Evolutionary conservation across 2,888 invertebrate species (phyloP).

Genomic region (Catotricha subobsoleta): DNA sequence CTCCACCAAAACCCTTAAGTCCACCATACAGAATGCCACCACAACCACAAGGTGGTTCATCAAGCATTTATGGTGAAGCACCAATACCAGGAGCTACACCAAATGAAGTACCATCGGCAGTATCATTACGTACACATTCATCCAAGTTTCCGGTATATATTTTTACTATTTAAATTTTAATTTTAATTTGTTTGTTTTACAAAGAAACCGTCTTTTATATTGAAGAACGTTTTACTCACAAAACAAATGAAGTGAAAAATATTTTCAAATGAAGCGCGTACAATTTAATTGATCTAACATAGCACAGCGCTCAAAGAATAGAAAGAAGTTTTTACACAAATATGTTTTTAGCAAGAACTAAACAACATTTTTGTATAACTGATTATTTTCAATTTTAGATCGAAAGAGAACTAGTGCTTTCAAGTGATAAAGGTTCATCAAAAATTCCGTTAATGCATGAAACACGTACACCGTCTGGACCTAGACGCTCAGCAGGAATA

Average conservation of each 20-base stretch:
- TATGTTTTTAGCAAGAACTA: not conserved
- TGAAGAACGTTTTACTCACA: too few species aligned
- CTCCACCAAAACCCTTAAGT: constrained; percentile 30
- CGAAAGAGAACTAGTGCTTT: constrained; percentile 58
- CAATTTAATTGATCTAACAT: too few species aligned
- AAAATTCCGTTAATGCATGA: constrained; percentile 63
- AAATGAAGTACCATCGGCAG: constrained; percentile 19
- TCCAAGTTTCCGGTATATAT: constrained; percentile 54
- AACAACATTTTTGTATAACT: not conserved
- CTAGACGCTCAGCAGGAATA: constrained; percentile 9
- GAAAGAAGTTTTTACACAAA: not conserved
- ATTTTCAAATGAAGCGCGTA: too few species aligned
- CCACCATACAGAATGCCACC: constrained; percentile 54
- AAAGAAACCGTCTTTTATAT: too few species aligned
- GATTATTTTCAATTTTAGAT: constrained; percentile 39
- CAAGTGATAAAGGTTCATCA: constrained; percentile 55
- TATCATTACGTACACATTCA: constrained; percentile 49
- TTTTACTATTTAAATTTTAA: not conserved
- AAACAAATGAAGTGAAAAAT: too few species aligned
- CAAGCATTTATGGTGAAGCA: constrained; percentile 31
- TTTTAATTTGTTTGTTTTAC: not conserved
- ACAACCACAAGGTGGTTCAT: constrained; percentile 39
- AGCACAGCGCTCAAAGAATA: too few species aligned
- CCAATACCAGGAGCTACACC: constrained; percentile 28
- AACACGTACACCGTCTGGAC: constrained; percentile 37